Percentiles rank a stretch among this genome's conserved stretches.
These are phyloP conservation scores for Solea senegalensis DNA, from an alignment of 2,113 vertebrate genomes.

Conservation along the genomic window DNA sequence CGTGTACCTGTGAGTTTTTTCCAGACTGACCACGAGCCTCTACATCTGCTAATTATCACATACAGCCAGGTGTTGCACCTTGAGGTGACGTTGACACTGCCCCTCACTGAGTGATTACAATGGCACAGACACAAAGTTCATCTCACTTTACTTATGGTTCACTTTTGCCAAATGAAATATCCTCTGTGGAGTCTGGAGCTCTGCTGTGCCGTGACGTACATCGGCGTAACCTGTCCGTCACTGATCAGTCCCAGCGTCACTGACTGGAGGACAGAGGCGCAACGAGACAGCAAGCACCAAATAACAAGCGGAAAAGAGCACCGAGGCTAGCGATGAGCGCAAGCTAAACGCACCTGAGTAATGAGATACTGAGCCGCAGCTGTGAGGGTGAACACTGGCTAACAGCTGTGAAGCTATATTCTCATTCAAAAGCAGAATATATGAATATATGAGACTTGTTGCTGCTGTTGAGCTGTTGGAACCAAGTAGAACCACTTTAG, in stretches of 20 bases:
- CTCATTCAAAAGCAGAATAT: background rate
- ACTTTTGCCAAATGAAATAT: slow-evolving; percentile 14
- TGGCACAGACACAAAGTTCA: background rate
- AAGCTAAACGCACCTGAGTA: background rate
- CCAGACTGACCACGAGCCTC: background rate
- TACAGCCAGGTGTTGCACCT: background rate
- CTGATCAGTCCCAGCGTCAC: slow-evolving; percentile 20
- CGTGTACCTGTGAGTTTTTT: background rate
- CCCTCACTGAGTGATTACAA: background rate
- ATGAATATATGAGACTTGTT: background rate
- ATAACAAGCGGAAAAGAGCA: background rate
- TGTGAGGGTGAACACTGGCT: background rate
- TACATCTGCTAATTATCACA: slow-evolving; percentile 11
- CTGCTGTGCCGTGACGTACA: background rate
- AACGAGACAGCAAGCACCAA: background rate
- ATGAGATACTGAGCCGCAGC: slow-evolving; percentile 8
- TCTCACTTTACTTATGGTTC: slow-evolving; percentile 1
- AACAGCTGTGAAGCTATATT: background rate
- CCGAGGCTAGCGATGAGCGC: background rate
- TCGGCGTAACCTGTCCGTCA: background rate
- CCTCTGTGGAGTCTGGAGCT: background rate
- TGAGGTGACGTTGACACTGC: background rate
- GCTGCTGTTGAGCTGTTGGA: background rate
- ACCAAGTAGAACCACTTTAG: no score
- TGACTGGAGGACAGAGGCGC: slow-evolving; percentile 15